A percentile compares a stretch with the other conserved stretches of the same genome.
Conservation (phyloP, 2,797 vertebrate species). For the Tadarida brasiliensis region DNA sequence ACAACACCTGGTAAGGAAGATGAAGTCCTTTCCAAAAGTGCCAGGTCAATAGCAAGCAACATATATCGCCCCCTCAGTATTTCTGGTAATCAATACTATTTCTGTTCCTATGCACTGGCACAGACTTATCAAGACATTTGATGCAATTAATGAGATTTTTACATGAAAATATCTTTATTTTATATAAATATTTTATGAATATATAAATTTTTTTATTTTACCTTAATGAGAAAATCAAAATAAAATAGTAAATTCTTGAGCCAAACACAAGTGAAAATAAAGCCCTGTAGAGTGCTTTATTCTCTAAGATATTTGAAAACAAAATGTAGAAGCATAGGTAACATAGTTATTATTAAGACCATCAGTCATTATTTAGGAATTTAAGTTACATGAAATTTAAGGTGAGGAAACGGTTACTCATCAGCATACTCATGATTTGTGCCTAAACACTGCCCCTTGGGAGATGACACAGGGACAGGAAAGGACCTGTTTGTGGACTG, state of each 20-base stretch:
- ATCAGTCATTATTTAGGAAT: background rate
- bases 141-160: slow-evolving; percentile 22
- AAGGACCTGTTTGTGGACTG: background rate
- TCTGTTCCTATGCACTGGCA: background rate
- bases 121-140: background rate
- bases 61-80: background rate
- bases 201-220: background rate
- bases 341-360: background rate
- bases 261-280: slow-evolving; percentile 16
- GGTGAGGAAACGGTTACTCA: background rate
- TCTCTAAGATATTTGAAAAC: slow-evolving; percentile 19
- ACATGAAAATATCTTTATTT: background rate
- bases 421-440: background rate
- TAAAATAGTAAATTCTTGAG: background rate
- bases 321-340: background rate
- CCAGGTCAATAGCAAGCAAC: background rate
- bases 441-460: background rate
- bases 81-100: background rate
- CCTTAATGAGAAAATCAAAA: slow-evolving; percentile 31
- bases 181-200: background rate
- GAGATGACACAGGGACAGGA: background rate
- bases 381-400: background rate
- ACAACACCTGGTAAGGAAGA: background rate
- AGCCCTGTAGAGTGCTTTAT: background rate
- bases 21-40: background rate